phyloP scores from a whole-genome alignment of 2,113 vertebrate genomes.

The Grallaria varia region DNA sequence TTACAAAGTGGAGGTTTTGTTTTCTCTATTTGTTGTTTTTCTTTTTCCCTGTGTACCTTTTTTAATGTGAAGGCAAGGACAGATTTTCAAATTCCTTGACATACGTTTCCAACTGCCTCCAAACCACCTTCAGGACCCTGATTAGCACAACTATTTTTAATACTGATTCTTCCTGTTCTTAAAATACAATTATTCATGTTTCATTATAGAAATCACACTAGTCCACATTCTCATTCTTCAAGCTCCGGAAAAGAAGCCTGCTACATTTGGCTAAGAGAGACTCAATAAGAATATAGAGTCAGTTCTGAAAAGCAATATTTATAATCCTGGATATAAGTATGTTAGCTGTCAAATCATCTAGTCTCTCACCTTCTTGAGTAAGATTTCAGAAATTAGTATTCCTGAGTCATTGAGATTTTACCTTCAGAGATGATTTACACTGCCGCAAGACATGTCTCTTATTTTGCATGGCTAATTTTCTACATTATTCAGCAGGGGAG shows the following conservation, averaged over 20 bases:
- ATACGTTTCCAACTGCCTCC: not conserved
- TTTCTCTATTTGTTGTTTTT: not conserved
- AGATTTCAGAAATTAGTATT: conserved; percentile 28
- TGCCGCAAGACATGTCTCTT: not conserved
- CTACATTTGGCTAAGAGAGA: not conserved
- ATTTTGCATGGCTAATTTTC: conserved; percentile 39
- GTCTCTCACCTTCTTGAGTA: not conserved
- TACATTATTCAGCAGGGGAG: conserved; percentile 12
- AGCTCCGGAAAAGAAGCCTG: not conserved
- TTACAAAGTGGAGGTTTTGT: not conserved
- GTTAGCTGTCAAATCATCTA: not conserved
- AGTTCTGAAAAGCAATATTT: not conserved
- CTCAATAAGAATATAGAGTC: not conserved
- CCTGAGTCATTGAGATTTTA: not conserved
- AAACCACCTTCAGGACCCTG: not conserved
- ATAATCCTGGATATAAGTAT: not conserved
- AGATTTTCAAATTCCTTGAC: not conserved
- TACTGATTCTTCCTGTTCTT: not conserved
- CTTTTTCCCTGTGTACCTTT: not conserved
- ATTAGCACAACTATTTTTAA: conserved; percentile 15
- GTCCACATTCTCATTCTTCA: not conserved
- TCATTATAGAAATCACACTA: not conserved
- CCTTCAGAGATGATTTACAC: not conserved
- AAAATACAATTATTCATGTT: not conserved
- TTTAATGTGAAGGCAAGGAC: not conserved